Conservation (phyloP, 2,797 vertebrate species). For the Rhynchotus rufescens region DNA sequence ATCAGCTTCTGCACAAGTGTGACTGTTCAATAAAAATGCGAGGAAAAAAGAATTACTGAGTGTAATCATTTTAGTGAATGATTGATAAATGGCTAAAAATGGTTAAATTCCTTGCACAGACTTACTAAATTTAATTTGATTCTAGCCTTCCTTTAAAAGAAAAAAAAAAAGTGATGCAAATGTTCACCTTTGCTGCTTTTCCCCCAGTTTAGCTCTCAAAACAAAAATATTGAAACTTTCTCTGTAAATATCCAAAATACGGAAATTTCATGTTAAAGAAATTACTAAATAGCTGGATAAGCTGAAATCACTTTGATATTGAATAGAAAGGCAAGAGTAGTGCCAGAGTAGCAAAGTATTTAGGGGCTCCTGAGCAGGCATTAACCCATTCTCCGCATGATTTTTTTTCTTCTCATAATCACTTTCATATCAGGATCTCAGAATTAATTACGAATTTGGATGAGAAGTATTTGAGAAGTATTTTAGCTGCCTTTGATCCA, state of each 20-base stretch:
- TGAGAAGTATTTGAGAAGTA: background rate
- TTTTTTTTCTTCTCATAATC: slow-evolving; percentile 52
- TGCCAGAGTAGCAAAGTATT: background rate
- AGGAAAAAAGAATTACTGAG: background rate
- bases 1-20: background rate
- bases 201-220: background rate
- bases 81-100: too few species aligned
- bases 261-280: background rate
- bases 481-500: background rate
- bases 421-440: slow-evolving; percentile 36
- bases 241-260: background rate
- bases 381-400: slow-evolving; percentile 26
- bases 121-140: background rate
- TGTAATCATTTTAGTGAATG: background rate
- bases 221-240: background rate
- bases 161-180: background rate
- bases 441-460: background rate
- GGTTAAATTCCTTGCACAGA: background rate
- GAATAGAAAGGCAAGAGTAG: background rate
- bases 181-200: background rate
- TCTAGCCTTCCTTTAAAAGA: background rate
- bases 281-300: background rate
- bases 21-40: background rate
- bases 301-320: background rate
- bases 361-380: background rate